Evolutionary conservation across 1,140 invertebrate genomes (phyloP).

Genomic region (Hycleus cichorii): DNA sequence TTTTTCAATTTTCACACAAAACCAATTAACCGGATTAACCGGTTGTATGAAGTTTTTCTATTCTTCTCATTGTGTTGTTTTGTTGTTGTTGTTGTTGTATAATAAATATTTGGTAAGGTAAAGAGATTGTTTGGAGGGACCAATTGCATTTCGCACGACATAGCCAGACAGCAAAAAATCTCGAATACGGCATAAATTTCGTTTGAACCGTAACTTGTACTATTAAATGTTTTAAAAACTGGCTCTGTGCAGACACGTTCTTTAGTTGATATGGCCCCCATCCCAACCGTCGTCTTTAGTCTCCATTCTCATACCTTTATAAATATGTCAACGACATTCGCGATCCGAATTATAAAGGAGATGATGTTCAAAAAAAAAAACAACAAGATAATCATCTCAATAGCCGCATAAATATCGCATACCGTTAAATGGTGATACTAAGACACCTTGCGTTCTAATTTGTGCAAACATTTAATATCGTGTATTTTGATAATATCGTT

Average conservation of each 20-base stretch:
- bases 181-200: slow-evolving; percentile 35
- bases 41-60: too few relatives aligned
- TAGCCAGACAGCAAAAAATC: slow-evolving; percentile 35
- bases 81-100: too few relatives aligned
- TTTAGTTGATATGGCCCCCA: slow-evolving; percentile 14
- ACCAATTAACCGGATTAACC: too few relatives aligned
- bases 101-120: too few relatives aligned
- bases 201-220: slow-evolving; percentile 36
- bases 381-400: slow-evolving; percentile 7
- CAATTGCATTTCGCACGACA: slow-evolving; percentile 21
- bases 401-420: too few relatives aligned
- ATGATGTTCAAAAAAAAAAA: too few relatives aligned
- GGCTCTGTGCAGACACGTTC: slow-evolving; percentile 25
- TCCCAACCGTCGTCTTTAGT: neutral
- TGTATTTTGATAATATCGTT: too few relatives aligned
- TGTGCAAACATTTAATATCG: too few relatives aligned
- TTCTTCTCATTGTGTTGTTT: too few relatives aligned
- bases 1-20: too few relatives aligned
- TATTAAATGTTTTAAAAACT: slow-evolving; percentile 38
- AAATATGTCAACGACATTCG: slow-evolving; percentile 24
- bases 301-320: slow-evolving; percentile 11
- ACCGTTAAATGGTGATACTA: too few relatives aligned
- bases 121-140: slow-evolving; percentile 4
- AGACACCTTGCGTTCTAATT: too few relatives aligned
- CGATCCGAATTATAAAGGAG: slow-evolving; percentile 9